Conservation (phyloP, 1,140 invertebrate genomes). For the Centruroides sculpturatus region DNA sequence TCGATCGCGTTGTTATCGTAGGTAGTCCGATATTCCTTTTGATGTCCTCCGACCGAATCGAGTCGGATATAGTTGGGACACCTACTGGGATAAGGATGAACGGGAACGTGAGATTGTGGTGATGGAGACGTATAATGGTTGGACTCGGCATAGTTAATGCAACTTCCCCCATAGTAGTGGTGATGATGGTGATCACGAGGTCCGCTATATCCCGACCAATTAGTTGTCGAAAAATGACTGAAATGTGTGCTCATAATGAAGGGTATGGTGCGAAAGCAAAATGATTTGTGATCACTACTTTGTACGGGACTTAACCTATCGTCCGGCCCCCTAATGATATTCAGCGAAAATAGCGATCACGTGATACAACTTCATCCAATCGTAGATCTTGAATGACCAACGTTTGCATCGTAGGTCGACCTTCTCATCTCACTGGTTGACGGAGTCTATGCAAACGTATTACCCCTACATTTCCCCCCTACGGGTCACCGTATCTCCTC, state of each 20-base stretch:
- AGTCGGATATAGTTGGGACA: background rate
- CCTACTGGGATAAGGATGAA: background rate
- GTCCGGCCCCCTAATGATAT: constrained; percentile 6
- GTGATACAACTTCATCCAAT: constrained; percentile 11
- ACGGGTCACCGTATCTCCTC: no score
- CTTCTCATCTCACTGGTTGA: no score
- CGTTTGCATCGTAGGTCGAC: no score
- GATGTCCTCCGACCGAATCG: background rate
- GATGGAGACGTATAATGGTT: background rate
- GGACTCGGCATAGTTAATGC: background rate
- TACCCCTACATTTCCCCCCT: no score
- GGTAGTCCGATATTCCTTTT: no score
- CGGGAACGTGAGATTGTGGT: background rate
- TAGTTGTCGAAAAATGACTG: constrained; percentile 7
- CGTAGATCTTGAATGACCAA: background rate
- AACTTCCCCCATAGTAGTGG: background rate
- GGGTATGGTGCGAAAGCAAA: constrained; percentile 6
- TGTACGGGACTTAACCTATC: background rate
- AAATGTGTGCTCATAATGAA: constrained; percentile 12
- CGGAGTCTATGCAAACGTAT: no score
- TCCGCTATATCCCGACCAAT: constrained; percentile 6
- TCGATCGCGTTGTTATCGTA: no score
- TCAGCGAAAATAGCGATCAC: constrained; percentile 9
- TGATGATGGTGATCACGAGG: constrained; percentile 1
- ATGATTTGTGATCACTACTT: constrained; percentile 6